Evolutionary conservation across 2,113 vertebrate genomes (phyloP).

Genomic region (Calypte anna): DNA sequence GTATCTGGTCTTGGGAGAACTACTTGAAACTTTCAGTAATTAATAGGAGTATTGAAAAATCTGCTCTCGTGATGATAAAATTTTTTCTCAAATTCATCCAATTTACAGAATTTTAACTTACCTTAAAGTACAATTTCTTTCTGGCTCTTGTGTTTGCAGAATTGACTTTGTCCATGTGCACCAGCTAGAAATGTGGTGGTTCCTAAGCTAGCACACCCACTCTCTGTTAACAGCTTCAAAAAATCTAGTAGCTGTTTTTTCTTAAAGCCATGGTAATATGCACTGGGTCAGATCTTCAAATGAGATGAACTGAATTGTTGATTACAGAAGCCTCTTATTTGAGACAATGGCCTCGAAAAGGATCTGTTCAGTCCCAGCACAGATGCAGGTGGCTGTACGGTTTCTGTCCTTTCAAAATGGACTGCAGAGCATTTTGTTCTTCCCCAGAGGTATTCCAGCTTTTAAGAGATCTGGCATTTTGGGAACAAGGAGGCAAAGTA

Average conservation of each 20-base stretch:
- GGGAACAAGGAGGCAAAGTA: neutral
- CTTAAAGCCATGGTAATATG: neutral
- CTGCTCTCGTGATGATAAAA: neutral
- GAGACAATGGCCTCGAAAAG: neutral
- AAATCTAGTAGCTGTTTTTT: neutral
- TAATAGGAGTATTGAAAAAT: neutral
- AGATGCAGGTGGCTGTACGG: neutral
- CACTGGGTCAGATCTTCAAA: neutral
- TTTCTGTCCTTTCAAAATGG: neutral
- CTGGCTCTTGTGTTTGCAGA: neutral
- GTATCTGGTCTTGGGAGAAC: neutral
- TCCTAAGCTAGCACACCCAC: neutral
- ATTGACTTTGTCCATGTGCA: neutral
- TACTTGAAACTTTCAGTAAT: neutral
- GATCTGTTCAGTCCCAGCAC: neutral
- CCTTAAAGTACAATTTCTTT: neutral
- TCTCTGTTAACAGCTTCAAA: neutral
- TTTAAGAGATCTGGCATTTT: neutral
- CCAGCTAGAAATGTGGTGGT: neutral
- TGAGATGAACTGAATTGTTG: neutral
- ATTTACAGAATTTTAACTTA: neutral
- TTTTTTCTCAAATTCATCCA: neutral
- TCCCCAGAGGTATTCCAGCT: neutral
- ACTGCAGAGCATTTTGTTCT: neutral
- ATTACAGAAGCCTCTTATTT: neutral